Base-by-base conservation (phyloP, 92 coral and sea anemone species). In the Epizoanthus stellaris region DNA sequence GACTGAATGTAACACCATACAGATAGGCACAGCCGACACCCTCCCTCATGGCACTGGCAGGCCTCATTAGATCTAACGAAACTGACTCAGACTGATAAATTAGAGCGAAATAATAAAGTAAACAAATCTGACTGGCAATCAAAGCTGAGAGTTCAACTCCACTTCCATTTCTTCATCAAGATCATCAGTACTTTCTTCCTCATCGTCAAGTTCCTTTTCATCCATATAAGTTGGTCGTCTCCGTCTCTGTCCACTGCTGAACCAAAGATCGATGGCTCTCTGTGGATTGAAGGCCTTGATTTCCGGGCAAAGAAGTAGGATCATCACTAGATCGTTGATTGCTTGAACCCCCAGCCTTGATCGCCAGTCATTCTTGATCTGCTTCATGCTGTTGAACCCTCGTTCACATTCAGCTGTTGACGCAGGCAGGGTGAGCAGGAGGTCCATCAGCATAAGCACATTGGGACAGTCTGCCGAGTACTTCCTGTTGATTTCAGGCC, bases 331-430 rank as follows among this genome's bases (percentile, higher is more conserved):
- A 82, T 82, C 87, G 13, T 76, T 67, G 36, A 82, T 76, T 0
- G 85, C 62, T 36, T 20, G 62, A 12, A 65, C 77, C 30, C 67
- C 39, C 5, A 82, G 86, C 49, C 77, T 82, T 75, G 66, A 71
- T 75, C 82, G 76, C 5, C 72, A 0, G 15, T 85, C 61, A 0
- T 81, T 85, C 15, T 85, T 85, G 76, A 85, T 85, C 74, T 85
- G 73, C n/a, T 85, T 76, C 83, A 76, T 85, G 54, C 63, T 81
- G n/a, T 74, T 85, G 25, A 85, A 75, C 4, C 87, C 87, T 82
- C 80, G 52, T 67, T 82, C 80, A 15, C 80, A 70, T 67, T 82
- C 80, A 3, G 80, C 40, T 8, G 77, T 82, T 45, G 87, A 82
- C 6, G 87, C 67, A 34, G 87, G 80, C 67, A 82, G 80, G 80